Percentiles rank a stretch among this genome's conserved stretches.
Conservation (phyloP, 2,888 invertebrate genomes). For the Tubulanus polymorphus region DNA sequence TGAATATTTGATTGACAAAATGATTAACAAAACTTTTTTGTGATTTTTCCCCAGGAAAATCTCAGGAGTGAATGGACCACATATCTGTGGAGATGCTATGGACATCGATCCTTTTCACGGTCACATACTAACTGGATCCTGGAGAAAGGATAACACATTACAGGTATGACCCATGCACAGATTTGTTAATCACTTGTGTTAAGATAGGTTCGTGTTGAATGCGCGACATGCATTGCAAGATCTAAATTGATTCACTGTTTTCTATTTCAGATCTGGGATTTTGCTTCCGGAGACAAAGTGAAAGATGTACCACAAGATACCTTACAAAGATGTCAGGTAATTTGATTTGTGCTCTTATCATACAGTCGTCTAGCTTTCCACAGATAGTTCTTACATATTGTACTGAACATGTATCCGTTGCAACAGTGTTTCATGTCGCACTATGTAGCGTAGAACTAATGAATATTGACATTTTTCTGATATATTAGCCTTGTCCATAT, state of each 20-base stretch:
- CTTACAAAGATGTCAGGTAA: constrained; percentile 36
- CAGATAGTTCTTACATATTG: too few species aligned
- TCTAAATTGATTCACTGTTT: not conserved
- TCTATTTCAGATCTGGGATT: constrained; percentile 50
- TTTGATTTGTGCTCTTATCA: constrained; percentile 6
- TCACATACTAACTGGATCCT: constrained; percentile 53
- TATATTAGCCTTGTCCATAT: too few species aligned
- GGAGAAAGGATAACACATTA: constrained; percentile 46
- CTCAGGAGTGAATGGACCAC: constrained; percentile 50
- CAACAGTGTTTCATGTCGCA: too few species aligned
- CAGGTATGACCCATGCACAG: constrained; percentile 31
- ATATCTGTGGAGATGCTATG: constrained; percentile 52
- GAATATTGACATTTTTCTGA: too few species aligned
- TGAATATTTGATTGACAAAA: not conserved
- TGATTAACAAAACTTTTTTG: not conserved
- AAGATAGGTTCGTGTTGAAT: too few species aligned
- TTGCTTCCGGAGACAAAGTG: constrained; percentile 41
- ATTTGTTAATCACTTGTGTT: not conserved
- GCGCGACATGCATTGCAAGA: not conserved
- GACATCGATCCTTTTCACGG: constrained; percentile 51
- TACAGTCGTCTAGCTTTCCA: too few species aligned
- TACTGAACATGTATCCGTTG: too few species aligned
- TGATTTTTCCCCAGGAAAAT: not conserved
- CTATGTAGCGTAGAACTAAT: too few species aligned
- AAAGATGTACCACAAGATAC: constrained; percentile 49